phyloP scores from a whole-genome alignment of 2,797 vertebrate genomes.

The Mus caroli region DNA sequence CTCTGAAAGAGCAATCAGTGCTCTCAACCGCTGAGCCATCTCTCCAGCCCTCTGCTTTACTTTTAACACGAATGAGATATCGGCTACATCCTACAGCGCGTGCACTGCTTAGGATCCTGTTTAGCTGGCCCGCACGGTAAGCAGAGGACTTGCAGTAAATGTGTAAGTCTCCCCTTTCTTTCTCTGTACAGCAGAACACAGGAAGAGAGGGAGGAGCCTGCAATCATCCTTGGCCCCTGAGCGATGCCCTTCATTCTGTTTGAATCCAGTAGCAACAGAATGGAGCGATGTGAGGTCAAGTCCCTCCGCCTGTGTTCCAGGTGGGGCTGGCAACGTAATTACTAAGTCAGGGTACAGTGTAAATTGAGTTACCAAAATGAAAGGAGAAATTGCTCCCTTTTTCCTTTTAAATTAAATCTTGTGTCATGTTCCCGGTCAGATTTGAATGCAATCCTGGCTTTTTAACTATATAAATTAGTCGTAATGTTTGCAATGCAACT shows the following conservation, averaged over 20 bases:
- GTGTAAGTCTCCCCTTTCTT: not conserved
- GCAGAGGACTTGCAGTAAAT: not conserved
- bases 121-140: not conserved
- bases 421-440: constrained; percentile 65
- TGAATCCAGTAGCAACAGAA: constrained; percentile 70
- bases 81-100: too few species aligned
- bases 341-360: constrained; percentile 20
- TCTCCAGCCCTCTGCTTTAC: not conserved
- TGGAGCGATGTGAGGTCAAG: not conserved
- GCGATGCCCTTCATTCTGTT: not conserved
- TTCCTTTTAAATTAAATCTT: constrained; percentile 76
- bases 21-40: too few species aligned
- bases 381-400: constrained; percentile 56
- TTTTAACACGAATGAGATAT: constrained; percentile 11
- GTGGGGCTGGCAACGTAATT: not conserved
- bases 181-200: not conserved
- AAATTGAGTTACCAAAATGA: constrained; percentile 78
- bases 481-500: constrained; percentile 62
- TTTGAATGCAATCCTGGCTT: constrained; percentile 51
- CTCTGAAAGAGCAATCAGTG: too few species aligned
- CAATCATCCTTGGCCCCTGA: not conserved
- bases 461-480: constrained; percentile 63
- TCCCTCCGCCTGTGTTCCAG: not conserved
- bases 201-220: not conserved
- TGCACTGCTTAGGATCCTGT: not conserved